Evolutionary conservation across 2,888 invertebrate species (phyloP).

Genomic region (Caenorhabditis sp.): DNA sequence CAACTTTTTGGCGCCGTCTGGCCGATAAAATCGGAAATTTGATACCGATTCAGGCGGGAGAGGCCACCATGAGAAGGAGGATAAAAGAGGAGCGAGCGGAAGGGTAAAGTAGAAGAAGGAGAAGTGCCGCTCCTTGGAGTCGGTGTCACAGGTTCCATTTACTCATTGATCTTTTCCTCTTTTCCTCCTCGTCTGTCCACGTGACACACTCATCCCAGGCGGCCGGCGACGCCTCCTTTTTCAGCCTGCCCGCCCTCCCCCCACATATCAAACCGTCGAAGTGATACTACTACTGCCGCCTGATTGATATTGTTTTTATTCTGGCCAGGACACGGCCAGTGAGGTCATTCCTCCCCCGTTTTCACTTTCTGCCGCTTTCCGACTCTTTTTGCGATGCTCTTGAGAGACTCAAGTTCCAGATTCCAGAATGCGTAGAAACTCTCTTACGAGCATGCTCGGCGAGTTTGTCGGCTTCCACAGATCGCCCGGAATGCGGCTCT

Average conservation of each 20-base stretch:
- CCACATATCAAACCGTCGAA: constrained; percentile 1
- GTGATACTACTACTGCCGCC: constrained; percentile 23
- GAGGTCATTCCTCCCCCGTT: constrained; percentile 7
- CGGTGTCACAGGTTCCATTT: constrained; percentile 24
- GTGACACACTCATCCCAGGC: constrained; percentile 24
- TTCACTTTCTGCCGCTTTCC: background rate
- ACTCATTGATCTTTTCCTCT: constrained; percentile 46
- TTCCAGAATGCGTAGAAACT: constrained; percentile 62
- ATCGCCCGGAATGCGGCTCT: constrained; percentile 67
- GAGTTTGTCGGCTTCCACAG: constrained; percentile 72
- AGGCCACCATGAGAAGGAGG: constrained; percentile 3
- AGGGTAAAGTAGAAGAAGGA: too few species aligned
- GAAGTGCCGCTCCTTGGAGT: too few species aligned
- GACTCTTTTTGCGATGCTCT: background rate
- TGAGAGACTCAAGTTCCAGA: too few species aligned
- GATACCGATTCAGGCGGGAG: constrained; percentile 21
- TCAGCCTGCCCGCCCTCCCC: constrained; percentile 26
- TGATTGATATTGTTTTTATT: constrained; percentile 50
- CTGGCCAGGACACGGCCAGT: background rate
- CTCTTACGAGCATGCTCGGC: constrained; percentile 69
- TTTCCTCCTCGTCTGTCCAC: constrained; percentile 37
- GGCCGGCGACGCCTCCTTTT: constrained; percentile 35
- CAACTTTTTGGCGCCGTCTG: constrained; percentile 47
- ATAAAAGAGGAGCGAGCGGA: background rate
- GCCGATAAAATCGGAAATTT: constrained; percentile 39